Evolutionary conservation across 1,140 invertebrate species (phyloP).

Genomic region (Danaus melanippus): DNA sequence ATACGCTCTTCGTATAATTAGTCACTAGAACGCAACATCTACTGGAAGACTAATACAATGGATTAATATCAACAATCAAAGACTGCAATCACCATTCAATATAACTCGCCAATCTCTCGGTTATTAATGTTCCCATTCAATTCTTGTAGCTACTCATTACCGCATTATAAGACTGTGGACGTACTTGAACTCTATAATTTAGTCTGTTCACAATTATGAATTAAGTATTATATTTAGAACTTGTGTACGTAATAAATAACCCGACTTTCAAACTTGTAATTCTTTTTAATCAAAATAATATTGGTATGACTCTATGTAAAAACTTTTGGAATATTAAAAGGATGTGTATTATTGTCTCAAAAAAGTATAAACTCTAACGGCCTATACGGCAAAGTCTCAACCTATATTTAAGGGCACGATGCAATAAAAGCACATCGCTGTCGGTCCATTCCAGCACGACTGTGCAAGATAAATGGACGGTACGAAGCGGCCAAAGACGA

Average conservation of each 20-base stretch:
- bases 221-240: too few relatives aligned
- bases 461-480: slow-evolving; percentile 68
- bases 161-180: too few relatives aligned
- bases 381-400: slow-evolving; percentile 8
- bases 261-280: too few relatives aligned
- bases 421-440: slow-evolving; percentile 67
- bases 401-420: slow-evolving; percentile 65
- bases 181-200: too few relatives aligned
- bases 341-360: too few relatives aligned
- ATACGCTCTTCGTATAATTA: neutral
- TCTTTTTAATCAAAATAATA: too few relatives aligned
- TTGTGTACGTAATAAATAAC: too few relatives aligned
- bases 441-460: slow-evolving; percentile 65
- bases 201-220: too few relatives aligned
- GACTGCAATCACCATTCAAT: slow-evolving; percentile 19
- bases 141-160: slow-evolving; percentile 17
- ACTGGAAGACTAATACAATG: slow-evolving; percentile 17
- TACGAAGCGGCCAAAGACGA: slow-evolving; percentile 43
- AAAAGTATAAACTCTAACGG: too few relatives aligned
- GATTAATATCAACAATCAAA: slow-evolving; percentile 18
- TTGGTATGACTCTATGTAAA: too few relatives aligned
- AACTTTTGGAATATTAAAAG: too few relatives aligned
- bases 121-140: slow-evolving; percentile 25
- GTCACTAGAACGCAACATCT: slow-evolving; percentile 9
- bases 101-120: slow-evolving; percentile 15